These are phyloP conservation scores for Musca vetustissima DNA, from an alignment of 1,140 invertebrate species.

Conservation along the genomic window DNA sequence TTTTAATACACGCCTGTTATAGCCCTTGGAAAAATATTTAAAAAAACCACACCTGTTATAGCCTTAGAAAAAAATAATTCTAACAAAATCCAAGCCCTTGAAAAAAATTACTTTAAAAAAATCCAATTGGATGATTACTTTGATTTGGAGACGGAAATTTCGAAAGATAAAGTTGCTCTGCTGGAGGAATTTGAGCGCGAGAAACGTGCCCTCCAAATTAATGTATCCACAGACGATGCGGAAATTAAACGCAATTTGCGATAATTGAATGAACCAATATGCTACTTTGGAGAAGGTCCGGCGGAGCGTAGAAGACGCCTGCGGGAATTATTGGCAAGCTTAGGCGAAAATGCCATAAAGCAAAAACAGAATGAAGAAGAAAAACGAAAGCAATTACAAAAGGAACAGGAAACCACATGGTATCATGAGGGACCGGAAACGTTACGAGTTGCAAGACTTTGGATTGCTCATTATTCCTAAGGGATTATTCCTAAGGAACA, in stretches of 20 bases:
- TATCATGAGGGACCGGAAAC: slow-evolving; percentile 94
- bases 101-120: too few species aligned
- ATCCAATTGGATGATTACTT: slow-evolving; percentile 92
- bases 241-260: slow-evolving; percentile 91
- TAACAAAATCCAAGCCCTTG: too few species aligned
- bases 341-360: slow-evolving; percentile 88
- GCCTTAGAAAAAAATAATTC: too few species aligned
- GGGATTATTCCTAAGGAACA: too few species aligned
- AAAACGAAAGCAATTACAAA: slow-evolving; percentile 71
- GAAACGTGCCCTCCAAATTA: slow-evolving; percentile 88
- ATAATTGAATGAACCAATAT: slow-evolving; percentile 91
- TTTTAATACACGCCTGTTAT: too few species aligned
- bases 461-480: slow-evolving; percentile 88
- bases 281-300: slow-evolving; percentile 95
- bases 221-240: slow-evolving; percentile 90
- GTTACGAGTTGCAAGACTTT: slow-evolving; percentile 77
- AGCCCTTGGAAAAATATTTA: too few species aligned
- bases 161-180: slow-evolving; percentile 83
- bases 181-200: slow-evolving; percentile 93
- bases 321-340: slow-evolving; percentile 83
- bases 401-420: slow-evolving; percentile 87
- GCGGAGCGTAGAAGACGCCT: slow-evolving; percentile 89
- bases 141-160: slow-evolving; percentile 86
- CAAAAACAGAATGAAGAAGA: slow-evolving; percentile 79
- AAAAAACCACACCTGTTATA: too few species aligned